Evolutionary conservation across 2,888 invertebrate species (phyloP), one percentile per base, ranked within the genome.

Genomic region (Orthosia cruda): DNA sequence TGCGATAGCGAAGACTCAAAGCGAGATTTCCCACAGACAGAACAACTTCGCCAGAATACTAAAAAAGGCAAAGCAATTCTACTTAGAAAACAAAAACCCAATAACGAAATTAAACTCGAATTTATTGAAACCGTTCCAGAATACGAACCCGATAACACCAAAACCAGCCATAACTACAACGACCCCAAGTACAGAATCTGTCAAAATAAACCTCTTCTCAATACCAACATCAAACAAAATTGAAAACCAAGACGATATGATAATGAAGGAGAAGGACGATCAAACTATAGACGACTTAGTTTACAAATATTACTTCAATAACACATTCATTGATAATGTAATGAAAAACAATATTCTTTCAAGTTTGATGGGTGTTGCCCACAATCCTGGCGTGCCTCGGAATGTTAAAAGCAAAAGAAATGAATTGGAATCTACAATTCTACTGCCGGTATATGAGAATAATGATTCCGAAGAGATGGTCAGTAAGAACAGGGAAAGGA

Each of bases 261-360:
- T 96, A 15, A 83, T 96, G 12, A 93, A 92, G 80, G 96, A 96
- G 54, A 96, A 95, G 91, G 95, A 96, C 59, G 89, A 93, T 1
- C 91, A 94, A 57, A 87, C 93, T 0, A 93, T 96, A 0, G 96
- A 96, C 40, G 96, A 96, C 77, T 91, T 96, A 75, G 93, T 96
- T 5, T 96, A 95, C 84, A 96, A 96, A 92, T 95, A 94, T 69
- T 96, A 96, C 67, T 96, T 96, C 50, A 96, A 96, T 72, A 96
- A 96, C 52, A 96, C 96, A 0, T 95, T 95, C 23, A 95, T 96
- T 26, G 96, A 96, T 65, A 93, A 89, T 47, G 61, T 96, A 5
- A 95, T 96, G 92, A 95, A 91, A 76, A 94, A 86, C 26, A 94
- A 95, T 77, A 86, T 96, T 32, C 62, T 96, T 4, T 87, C 92